These are phyloP conservation scores for Andinoacara biseriatus DNA, from an alignment of 2,113 vertebrate species.

Conservation along the genomic window DNA sequence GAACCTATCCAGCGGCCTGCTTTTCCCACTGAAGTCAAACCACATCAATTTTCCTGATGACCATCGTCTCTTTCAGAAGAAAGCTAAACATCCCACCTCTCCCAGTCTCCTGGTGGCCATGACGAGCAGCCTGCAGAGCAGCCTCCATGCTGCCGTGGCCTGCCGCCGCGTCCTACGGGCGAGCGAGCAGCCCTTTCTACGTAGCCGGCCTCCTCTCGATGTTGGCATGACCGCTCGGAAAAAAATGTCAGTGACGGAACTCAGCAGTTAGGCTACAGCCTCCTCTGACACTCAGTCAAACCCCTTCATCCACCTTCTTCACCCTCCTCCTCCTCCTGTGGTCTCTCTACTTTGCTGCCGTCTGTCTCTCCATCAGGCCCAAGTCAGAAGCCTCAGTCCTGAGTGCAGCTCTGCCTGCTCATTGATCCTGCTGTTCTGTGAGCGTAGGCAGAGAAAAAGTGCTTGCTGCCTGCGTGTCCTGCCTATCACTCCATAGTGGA, in stretches of 20 bases:
- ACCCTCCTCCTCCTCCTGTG: not conserved
- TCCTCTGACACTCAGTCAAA: too few species aligned
- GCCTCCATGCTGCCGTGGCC: constrained; percentile 77
- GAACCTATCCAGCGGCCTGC: not conserved
- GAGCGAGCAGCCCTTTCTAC: constrained; percentile 80
- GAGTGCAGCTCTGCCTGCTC: constrained; percentile 28
- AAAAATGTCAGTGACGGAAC: not conserved
- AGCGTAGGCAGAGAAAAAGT: constrained; percentile 58
- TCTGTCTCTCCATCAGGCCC: constrained; percentile 4
- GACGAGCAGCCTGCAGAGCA: constrained; percentile 81
- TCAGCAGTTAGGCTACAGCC: not conserved
- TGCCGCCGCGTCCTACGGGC: constrained; percentile 79
- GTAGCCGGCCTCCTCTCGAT: constrained; percentile 74
- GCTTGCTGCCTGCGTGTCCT: constrained; percentile 58
- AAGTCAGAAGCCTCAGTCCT: constrained; percentile 12
- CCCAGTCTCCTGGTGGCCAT: constrained; percentile 65
- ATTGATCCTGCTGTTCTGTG: constrained; percentile 55
- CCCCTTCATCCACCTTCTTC: constrained; percentile 7
- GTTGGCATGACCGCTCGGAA: constrained; percentile 70
- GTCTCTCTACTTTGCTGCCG: not conserved
- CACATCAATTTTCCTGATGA: not conserved
- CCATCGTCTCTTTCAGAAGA: not conserved
- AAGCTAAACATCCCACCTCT: not conserved
- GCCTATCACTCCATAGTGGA: constrained; percentile 64
- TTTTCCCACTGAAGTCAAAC: not conserved